Percentiles rank a stretch among this genome's conserved stretches.
Conservation (phyloP, 2,797 vertebrate genomes). For the Sebastes vulpes region DNA sequence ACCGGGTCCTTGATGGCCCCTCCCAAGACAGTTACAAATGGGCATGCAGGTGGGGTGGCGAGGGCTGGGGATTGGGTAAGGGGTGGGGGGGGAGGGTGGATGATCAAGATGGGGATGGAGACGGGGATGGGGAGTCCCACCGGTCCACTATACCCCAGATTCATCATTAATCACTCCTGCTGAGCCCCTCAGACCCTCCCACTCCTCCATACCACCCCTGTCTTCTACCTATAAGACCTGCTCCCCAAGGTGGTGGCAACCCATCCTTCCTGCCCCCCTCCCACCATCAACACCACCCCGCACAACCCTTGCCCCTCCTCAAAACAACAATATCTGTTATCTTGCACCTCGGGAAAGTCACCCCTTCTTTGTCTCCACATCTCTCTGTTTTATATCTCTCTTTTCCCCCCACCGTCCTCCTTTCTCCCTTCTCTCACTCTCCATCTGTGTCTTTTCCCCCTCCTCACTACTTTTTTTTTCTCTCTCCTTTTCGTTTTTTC, state of each 20-base stretch:
- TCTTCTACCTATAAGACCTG: conserved; percentile 68
- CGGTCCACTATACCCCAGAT: conserved; percentile 75
- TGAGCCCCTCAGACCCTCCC: conserved; percentile 68
- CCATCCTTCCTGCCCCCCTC: conserved; percentile 8
- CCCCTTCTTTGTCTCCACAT: conserved; percentile 55
- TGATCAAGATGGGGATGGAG: conserved; percentile 48
- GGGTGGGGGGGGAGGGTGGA: conserved; percentile 32
- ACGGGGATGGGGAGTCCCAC: conserved; percentile 66
- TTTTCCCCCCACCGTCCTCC: neutral
- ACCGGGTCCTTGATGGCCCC: conserved; percentile 57
- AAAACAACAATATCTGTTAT: conserved; percentile 59
- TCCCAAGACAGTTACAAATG: conserved; percentile 85
- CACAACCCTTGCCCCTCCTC: conserved; percentile 39
- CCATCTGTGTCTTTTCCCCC: conserved; percentile 30
- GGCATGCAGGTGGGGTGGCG: conserved; percentile 71
- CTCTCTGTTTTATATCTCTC: conserved; percentile 34
- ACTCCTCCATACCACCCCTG: conserved; percentile 56
- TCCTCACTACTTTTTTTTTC: conserved; percentile 18
- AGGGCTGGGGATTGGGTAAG: conserved; percentile 54
- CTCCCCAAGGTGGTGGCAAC: conserved; percentile 72
- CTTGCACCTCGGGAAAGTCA: conserved; percentile 56
- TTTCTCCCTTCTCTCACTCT: conserved; percentile 25
- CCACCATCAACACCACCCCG: conserved; percentile 31
- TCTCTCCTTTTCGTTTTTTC: conserved; percentile 50
- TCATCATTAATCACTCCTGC: conserved; percentile 84